phyloP scores from a whole-genome alignment of 2,113 vertebrate species.

The Onychostoma macrolepis region DNA sequence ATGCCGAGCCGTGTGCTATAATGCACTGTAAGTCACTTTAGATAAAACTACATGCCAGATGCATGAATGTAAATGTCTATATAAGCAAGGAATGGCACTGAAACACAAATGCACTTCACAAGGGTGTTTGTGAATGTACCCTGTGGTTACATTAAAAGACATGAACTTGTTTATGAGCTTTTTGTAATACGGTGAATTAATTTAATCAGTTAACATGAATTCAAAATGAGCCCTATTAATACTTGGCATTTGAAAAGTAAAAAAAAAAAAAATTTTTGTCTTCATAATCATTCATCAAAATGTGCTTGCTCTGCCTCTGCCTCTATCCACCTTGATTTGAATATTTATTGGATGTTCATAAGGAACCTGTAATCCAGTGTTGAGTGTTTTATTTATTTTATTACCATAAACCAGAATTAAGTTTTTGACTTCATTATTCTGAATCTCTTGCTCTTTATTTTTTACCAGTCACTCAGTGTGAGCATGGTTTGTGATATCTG shows the following conservation, averaged over 20 bases:
- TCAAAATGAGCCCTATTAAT: neutral
- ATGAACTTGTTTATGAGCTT: neutral
- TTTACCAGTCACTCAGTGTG: constrained; percentile 23
- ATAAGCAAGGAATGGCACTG: neutral
- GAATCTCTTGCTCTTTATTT: neutral
- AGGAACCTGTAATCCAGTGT: neutral
- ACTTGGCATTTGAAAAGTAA: neutral
- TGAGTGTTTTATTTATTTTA: neutral
- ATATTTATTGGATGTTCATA: neutral
- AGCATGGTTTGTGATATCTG: constrained; percentile 19
- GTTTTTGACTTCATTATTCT: constrained; percentile 31
- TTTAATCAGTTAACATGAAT: constrained; percentile 10
- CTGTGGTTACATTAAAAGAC: neutral
- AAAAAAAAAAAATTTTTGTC: neutral
- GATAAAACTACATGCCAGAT: neutral
- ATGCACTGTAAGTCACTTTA: neutral
- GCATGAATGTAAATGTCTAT: neutral
- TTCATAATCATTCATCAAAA: neutral
- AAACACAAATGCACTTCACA: neutral
- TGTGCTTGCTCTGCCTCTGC: neutral
- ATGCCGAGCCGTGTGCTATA: neutral
- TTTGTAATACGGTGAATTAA: constrained; percentile 13
- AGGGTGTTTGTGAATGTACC: no score
- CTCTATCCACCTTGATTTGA: neutral
- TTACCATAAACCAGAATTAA: neutral